Conservation (phyloP, 2,113 vertebrate genomes). For the Neotragus moschatus region DNA sequence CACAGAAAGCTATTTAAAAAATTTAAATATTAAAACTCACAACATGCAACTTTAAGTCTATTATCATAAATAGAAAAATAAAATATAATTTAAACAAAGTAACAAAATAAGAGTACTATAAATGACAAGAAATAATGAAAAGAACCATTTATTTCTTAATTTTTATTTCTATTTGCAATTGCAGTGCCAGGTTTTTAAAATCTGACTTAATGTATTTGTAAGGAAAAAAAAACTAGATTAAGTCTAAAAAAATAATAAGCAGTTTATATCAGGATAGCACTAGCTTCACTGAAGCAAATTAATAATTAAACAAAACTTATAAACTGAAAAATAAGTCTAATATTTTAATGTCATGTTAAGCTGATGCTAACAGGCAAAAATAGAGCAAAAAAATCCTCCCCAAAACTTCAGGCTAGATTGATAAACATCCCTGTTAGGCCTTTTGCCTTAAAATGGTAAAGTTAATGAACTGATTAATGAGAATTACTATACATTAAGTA, state of each 20-base stretch:
- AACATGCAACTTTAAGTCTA: background rate
- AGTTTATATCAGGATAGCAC: background rate
- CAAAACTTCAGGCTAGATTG: background rate
- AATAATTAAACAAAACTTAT: slow-evolving; percentile 23
- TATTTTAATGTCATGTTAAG: slow-evolving; percentile 8
- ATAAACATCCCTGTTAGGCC: slow-evolving; percentile 5
- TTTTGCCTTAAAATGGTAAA: background rate
- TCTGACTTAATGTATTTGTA: slow-evolving; percentile 9
- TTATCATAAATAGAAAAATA: background rate
- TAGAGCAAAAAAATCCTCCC: background rate
- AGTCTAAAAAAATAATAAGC: slow-evolving; percentile 16
- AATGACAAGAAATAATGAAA: background rate
- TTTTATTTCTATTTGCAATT: background rate
- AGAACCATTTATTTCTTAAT: background rate
- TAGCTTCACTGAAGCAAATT: slow-evolving; percentile 11
- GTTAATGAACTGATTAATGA: background rate
- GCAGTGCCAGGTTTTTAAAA: background rate
- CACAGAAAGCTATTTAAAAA: slow-evolving; percentile 40
- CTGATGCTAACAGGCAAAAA: background rate
- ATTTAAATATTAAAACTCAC: background rate
- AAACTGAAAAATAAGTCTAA: background rate
- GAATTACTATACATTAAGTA: slow-evolving; percentile 7
- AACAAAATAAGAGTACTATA: background rate
- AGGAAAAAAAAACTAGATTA: background rate
- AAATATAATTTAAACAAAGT: slow-evolving; percentile 30